Base-by-base conservation (phyloP, 2,113 vertebrate genomes). In the Maccullochella peelii region DNA sequence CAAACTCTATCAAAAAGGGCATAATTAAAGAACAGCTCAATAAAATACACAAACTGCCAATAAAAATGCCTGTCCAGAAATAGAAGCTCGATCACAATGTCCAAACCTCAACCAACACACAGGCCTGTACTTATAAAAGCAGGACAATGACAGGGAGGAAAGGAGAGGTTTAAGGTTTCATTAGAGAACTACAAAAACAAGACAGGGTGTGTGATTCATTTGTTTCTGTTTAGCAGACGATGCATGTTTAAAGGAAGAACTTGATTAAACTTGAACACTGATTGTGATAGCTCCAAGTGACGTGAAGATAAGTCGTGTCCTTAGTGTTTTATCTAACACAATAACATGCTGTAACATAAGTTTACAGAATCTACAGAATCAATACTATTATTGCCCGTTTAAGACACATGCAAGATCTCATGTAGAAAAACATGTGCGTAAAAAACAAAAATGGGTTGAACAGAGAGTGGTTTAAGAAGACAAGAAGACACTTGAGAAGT, bases 21-120 rank as follows among this genome's bases (percentile, higher is more conserved):
- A 55, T 84, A 79, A 90, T 91, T 89, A 91, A 90, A 89, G 82
- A 87, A 90, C 73, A 86, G 74, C 80, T 91, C 71, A 65, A 86
- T 89, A 44, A 91, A 80, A 86, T 36, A 47, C 1, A 72, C 8
- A 83, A 77, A 73, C 70, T 77, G 73, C 81, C 42, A 85, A 75
- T 87, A 84, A 86, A 93, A 85, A 82, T 72, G 55, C 33, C 76
- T 65, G 5, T 73, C 54, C 62, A 73, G 72, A 88, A 94, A 93
- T 90, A 90, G 89, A 82, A 50, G 72, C 52, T 80, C 58, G 89
- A 93, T 82, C 62, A 59, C 65, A 72, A 83, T 58, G 76, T 88
- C 67, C 66, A 90, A 88, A 90, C 88, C 85, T 90, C 80, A 80
- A 78, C 70, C 33, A 21, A 65, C 27, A 42, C 49, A 68, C 25